phyloP scores from a whole-genome alignment of 2,113 vertebrate species.

The Etheostoma spectabile region DNA sequence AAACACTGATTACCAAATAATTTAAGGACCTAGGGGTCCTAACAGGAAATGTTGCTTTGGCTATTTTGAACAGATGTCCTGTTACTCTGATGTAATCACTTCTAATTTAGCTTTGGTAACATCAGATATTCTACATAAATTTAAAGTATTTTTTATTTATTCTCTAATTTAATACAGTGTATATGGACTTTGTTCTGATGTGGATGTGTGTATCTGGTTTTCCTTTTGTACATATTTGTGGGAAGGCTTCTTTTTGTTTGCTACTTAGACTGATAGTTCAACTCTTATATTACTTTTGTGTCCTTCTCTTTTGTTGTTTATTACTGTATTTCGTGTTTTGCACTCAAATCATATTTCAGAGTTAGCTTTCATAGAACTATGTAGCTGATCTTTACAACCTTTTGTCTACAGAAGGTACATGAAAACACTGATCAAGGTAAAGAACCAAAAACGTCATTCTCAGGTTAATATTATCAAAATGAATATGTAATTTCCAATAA shows the following conservation, averaged over 20 bases:
- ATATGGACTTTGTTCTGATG: constrained; percentile 49
- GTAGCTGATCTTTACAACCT: constrained; percentile 25
- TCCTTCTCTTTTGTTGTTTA: constrained; percentile 44
- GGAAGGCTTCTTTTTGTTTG: constrained; percentile 30
- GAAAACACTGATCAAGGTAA: not conserved
- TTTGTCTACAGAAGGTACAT: not conserved
- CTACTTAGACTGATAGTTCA: constrained; percentile 20
- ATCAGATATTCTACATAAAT: constrained; percentile 60
- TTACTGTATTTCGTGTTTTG: constrained; percentile 48
- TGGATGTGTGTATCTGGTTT: constrained; percentile 52
- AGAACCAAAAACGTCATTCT: constrained; percentile 46
- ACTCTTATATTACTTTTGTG: constrained; percentile 42
- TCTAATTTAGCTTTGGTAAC: constrained; percentile 56
- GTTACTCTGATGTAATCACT: constrained; percentile 63
- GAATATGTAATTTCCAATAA: not conserved
- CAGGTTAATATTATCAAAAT: constrained; percentile 61
- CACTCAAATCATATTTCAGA: constrained; percentile 28
- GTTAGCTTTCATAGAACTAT: constrained; percentile 16
- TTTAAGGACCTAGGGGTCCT: not conserved
- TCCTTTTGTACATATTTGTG: constrained; percentile 56
- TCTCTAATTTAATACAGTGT: constrained; percentile 74
- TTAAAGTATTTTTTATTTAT: constrained; percentile 77
- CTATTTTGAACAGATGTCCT: constrained; percentile 33
- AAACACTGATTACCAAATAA: constrained; percentile 66
- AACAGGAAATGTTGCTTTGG: constrained; percentile 28